Evolutionary conservation across 2,113 vertebrate species (phyloP), one percentile per base, ranked within the genome.

Genomic region (Heteronetta atricapilla): DNA sequence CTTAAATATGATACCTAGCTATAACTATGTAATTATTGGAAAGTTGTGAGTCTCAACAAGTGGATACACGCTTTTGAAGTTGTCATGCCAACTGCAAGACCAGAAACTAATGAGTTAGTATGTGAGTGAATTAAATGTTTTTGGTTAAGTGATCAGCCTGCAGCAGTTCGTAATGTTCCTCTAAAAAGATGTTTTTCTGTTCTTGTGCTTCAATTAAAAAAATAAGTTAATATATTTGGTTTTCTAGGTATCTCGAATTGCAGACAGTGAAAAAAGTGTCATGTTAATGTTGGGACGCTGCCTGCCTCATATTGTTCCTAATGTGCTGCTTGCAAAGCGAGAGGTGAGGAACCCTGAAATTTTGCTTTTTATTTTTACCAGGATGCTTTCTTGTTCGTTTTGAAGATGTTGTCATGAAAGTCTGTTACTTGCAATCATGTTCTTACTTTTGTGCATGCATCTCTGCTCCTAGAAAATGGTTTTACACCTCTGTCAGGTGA

Each of bases 251-350:
- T 99, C 99, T 62, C 98, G 99, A 90, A 99, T 99, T 89, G 99
- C 99, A 75, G 99, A 99, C 97, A 99, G 99, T 79, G 99, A 99
- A 92, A 98, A 98, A 95, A 99, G 98, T 34, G 99, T 99, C 77
- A 99, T 99, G 98, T 96, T 99, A 85, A 99, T 99, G 99, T 91
- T 99, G 97, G 99, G 99, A 40, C 99, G 99, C 93, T 99, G 99
- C 97, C 98, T 99, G 80, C 99, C 99, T 89, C 99, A 99, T 97
- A 99, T 99, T 56, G 99, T 99, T 67, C 99, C 99, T 29, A 99
- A 99, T 21, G 99, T 99, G 84, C 98, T 99, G 10, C 98, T 99
- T 75, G 99, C 99, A 89, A 99, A 99, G 94, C 98, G 99, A 98
- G 99, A 99, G 99, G 99, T 99, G 98, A 98, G 94, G 63, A 91